phyloP scores from a whole-genome alignment of 2,113 vertebrate species.

The Lamprotornis superbus region DNA sequence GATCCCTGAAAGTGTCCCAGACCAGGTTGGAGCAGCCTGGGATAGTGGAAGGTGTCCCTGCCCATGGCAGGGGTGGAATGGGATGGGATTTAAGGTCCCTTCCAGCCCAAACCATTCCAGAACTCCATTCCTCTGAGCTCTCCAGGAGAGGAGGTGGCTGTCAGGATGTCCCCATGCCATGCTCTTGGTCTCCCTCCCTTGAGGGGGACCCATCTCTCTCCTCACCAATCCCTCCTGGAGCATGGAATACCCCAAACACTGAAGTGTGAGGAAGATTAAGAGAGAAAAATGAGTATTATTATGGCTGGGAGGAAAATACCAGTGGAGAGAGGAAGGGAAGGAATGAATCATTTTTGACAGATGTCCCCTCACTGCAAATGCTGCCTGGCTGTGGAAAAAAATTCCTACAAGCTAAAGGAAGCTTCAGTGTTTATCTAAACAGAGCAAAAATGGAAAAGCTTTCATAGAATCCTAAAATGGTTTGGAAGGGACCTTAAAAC shows the following conservation, averaged over 20 bases:
- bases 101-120: neutral
- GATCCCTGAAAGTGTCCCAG: neutral
- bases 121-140: neutral
- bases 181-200: neutral
- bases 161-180: rapidly evolving
- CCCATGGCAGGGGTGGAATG: neutral
- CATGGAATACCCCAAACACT: neutral
- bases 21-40: neutral
- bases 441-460: neutral
- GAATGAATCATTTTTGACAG: slow-evolving; percentile 29
- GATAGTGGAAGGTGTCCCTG: neutral
- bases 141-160: neutral
- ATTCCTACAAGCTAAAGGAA: neutral
- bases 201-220: neutral
- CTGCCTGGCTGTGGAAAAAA: neutral
- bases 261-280: neutral
- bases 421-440: neutral
- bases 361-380: neutral
- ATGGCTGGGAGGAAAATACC: neutral
- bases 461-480: neutral
- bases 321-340: neutral
- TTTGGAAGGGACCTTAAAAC: neutral
- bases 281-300: neutral
- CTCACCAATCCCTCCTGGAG: neutral
- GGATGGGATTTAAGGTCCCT: neutral